These are phyloP conservation scores for Enteromius treurensis DNA, from an alignment of 2,797 vertebrate genomes.

Conservation along the genomic window DNA sequence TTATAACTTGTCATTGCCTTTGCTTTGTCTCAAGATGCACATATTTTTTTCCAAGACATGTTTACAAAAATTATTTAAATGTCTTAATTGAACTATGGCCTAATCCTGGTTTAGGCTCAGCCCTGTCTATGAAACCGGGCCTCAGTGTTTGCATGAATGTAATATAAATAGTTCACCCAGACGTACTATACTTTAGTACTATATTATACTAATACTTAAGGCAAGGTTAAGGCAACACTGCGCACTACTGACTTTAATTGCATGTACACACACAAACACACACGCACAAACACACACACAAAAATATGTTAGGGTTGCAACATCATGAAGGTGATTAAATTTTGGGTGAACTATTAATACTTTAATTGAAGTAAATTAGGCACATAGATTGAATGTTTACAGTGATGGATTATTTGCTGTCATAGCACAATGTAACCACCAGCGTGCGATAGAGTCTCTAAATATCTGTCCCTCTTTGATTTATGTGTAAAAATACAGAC, in stretches of 20 bases:
- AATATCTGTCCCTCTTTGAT: background rate
- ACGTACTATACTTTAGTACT: background rate
- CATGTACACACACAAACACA: background rate
- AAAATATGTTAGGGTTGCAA: background rate
- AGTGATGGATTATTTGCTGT: background rate
- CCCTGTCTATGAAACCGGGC: too few relatives aligned
- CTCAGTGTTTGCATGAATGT: background rate
- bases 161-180: background rate
- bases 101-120: too few relatives aligned
- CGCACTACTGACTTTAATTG: background rate
- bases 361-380: background rate
- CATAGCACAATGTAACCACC: background rate
- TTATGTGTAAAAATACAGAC: slow-evolving; percentile 73
- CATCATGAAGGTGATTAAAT: background rate
- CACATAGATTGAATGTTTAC: background rate
- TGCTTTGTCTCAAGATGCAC: too few relatives aligned
- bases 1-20: too few relatives aligned
- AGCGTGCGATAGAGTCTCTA: background rate
- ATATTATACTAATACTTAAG: too few relatives aligned
- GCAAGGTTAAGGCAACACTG: background rate
- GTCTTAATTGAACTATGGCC: too few relatives aligned
- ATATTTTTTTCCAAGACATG: too few relatives aligned
- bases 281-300: background rate
- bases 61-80: too few relatives aligned
- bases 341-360: background rate